Evolutionary conservation across 2,888 invertebrate genomes (phyloP).

Genomic region (Linyphia triangularis): DNA sequence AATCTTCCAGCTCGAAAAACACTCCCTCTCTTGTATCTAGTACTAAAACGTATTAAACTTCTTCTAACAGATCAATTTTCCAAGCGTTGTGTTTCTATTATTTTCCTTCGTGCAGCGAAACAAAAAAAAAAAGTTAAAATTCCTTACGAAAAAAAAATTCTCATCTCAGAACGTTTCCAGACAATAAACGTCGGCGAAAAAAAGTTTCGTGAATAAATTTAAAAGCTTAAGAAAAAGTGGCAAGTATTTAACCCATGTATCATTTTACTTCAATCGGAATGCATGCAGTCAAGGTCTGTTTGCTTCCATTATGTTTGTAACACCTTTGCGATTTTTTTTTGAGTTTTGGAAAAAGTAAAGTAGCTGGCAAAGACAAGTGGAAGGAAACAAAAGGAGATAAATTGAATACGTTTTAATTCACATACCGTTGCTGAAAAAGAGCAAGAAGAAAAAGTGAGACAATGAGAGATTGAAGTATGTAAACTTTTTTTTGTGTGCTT

Average conservation of each 20-base stretch:
- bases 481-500: too few species aligned
- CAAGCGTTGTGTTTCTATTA: background rate
- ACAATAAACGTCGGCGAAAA: constrained; percentile 17
- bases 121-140: constrained; percentile 12
- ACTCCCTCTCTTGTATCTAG: background rate
- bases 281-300: constrained; percentile 31
- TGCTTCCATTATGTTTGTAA: constrained; percentile 20
- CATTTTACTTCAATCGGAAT: constrained; percentile 8
- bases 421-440: background rate
- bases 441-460: too few species aligned
- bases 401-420: constrained; percentile 11
- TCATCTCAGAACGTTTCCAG: constrained; percentile 28
- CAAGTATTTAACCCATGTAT: constrained; percentile 42
- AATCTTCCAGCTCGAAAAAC: background rate
- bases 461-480: too few species aligned
- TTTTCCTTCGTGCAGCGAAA: background rate
- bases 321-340: constrained; percentile 1
- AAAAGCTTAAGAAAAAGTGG: constrained; percentile 16
- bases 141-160: background rate
- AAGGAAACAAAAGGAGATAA: constrained; percentile 33
- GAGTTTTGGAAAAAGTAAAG: background rate
- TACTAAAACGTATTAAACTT: constrained; percentile 17
- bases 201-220: background rate
- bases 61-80: constrained; percentile 39
- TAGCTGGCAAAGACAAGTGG: background rate